Conservation (phyloP, 2,888 invertebrate genomes). For the Gari tellinella region DNA sequence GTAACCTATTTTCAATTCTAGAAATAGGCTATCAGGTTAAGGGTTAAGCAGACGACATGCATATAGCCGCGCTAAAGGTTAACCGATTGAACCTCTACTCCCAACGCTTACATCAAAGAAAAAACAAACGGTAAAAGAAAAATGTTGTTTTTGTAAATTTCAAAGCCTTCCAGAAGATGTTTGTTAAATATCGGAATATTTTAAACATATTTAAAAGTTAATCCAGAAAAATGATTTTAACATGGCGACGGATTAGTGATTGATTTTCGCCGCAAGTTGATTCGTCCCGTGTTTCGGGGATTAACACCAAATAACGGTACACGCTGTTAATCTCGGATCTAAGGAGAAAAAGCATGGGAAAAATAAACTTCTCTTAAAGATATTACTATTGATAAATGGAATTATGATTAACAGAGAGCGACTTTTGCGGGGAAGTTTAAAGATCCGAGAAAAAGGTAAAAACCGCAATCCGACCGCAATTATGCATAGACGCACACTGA, state of each 20-base stretch:
- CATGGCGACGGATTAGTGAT: slow-evolving; percentile 3
- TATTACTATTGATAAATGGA: not conserved
- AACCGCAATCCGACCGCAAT: too few species aligned
- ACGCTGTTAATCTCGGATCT: slow-evolving; percentile 4
- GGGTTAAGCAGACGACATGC: too few species aligned
- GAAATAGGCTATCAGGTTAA: too few species aligned
- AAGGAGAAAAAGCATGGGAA: not conserved
- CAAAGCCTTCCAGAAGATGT: not conserved
- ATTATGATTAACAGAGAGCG: too few species aligned
- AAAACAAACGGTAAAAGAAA: not conserved
- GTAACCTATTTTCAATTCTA: too few species aligned
- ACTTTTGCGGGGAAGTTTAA: too few species aligned
- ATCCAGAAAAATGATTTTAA: slow-evolving; percentile 5
- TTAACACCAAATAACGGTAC: slow-evolving; percentile 9
- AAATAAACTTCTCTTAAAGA: not conserved
- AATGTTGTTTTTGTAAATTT: slow-evolving; percentile 4
- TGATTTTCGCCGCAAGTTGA: slow-evolving; percentile 15
- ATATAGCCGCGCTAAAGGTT: too few species aligned
- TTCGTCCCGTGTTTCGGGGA: slow-evolving; percentile 4
- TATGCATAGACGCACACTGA: too few species aligned
- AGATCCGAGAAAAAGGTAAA: too few species aligned
- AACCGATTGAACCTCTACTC: too few species aligned
- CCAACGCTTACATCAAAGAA: slow-evolving; percentile 11
- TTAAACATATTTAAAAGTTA: slow-evolving; percentile 11
- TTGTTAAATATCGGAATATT: slow-evolving; percentile 22